Evolutionary conservation across 2,888 invertebrate genomes (phyloP), one percentile per base, ranked within the genome.

Genomic region (Drosophila aldrichi): DNA sequence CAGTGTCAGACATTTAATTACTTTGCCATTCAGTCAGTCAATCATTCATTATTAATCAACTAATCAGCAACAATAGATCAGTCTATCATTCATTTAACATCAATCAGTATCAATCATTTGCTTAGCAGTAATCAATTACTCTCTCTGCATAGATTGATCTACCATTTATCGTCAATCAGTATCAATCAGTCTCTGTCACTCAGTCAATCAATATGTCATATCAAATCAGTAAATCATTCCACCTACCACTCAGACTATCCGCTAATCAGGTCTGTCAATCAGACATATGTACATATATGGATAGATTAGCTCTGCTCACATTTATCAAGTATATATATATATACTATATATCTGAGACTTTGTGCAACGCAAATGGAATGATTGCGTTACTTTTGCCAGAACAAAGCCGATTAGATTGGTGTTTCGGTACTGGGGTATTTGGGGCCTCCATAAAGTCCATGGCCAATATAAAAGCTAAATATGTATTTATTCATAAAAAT

Each of bases 401-500:
- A 43, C 12, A 41, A 56, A 29, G 2, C 2, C n/a, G 83, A 77
- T 81, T 40, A 49, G 49, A 32, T 49, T 49, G 32, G 32, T 49
- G 18, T n/a, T 44, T 56, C 46, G 16, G 25, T 9, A 25, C 3
- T 10, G 29, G 20, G 55, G 16, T 22, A 16, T 51, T 51, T 38
- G 29, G 38, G 44, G 46, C 43, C 16, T 14, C 22, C 22, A 22
- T 44, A 22, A 44, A 44, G 25, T 16, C 44, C 34, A 38, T 25
- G 38, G 32, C 18, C 8, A 25, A 20, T 38, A 16, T 51, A 44
- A 52, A n/a, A 62, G 65, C 56, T 74, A 72, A 16, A 43, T 61
- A 59, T 68, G 51, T 48, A 52, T 71, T 80, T 76, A 73, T 70
- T 72, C 20, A 63, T 67, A 67, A 54, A 60, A 36, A 61, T 63